Base-by-base conservation (phyloP, 2,113 vertebrate species). In the Salminus brasiliensis region DNA sequence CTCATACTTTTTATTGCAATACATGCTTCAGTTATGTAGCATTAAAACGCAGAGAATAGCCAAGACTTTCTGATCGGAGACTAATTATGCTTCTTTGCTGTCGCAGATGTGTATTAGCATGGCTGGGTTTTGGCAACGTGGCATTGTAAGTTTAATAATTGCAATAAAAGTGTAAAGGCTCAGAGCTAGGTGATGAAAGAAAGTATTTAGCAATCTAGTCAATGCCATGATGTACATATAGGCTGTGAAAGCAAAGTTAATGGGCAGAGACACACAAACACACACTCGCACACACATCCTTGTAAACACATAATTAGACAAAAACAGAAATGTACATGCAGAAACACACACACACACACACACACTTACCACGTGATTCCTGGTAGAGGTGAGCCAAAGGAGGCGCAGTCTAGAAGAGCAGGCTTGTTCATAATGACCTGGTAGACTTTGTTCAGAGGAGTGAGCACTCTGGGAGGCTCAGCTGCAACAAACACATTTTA, bases 351-450 rank as follows among this genome's bases (percentile, higher is more conserved):
- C 1, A 57, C 18, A 27, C 4, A 55, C 29, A 62, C 0, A 57
- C 75, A 29, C 63, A 83, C 93, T 94, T 91, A 97, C 98, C 98
- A 99, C 86, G 95, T 94, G 85, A 98, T 92, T 83, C 92, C 89
- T 32, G 98, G 98, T 66, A 96, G 90, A 84, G 98, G 98, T 49
- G 98, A 98, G 29, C 97, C 98, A 85, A 99, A 99, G 85, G 93
- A 95, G 36, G 90, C 87, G 80, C 98, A 99, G 66, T 98, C 94
- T 29, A 99, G 79, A 21, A 96, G 68, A 7, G 95, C 97, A 0
- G 85, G 93, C 52, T 90, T 94, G 72, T 97, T 94, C 79, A 87
- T 88, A 2, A 98, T 98, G 78, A 99, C 95, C 89, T 97, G 96
- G 88, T 97, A 98, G 21, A 97, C 86, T 79, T 93, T 94, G 89